These are phyloP conservation scores for Diachasmimorpha longicaudata DNA, from an alignment of 1,140 invertebrate species.

Conservation along the genomic window DNA sequence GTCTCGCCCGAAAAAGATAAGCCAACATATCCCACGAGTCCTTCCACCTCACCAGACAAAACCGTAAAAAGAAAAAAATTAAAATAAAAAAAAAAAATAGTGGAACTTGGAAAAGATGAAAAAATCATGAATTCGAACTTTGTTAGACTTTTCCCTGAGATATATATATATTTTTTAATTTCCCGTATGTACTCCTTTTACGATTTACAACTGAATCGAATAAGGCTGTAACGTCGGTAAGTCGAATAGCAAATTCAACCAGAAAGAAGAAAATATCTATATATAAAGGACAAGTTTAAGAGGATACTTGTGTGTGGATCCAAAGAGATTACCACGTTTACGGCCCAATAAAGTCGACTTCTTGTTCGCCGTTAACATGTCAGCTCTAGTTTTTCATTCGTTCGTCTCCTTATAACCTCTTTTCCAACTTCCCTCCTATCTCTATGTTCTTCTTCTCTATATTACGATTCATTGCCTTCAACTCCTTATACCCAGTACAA, in stretches of 20 bases:
- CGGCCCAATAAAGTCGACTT: constrained; percentile 57
- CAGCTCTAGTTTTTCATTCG: constrained; percentile 56
- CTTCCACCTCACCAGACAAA: not conserved
- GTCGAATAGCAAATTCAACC: constrained; percentile 1
- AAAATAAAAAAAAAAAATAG: constrained; percentile 18
- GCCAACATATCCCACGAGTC: not conserved
- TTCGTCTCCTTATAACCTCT: constrained; percentile 27
- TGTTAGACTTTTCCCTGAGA: not conserved
- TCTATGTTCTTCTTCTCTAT: not conserved
- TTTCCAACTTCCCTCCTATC: not conserved
- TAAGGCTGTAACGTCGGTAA: not conserved
- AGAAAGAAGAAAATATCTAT: not conserved
- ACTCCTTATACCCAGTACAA: not conserved
- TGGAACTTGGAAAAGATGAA: not conserved
- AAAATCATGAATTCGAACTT: not conserved
- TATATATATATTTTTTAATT: not conserved
- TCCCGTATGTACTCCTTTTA: not conserved
- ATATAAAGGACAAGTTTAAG: not conserved
- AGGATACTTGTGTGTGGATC: not conserved
- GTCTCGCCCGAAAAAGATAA: not conserved
- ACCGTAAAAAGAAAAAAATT: constrained; percentile 15
- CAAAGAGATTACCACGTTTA: constrained; percentile 52
- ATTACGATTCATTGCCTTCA: not conserved
- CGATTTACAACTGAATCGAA: not conserved
- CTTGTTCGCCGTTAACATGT: constrained; percentile 57